phyloP scores from a whole-genome alignment of 2,113 vertebrate genomes.

The Python bivittatus region DNA sequence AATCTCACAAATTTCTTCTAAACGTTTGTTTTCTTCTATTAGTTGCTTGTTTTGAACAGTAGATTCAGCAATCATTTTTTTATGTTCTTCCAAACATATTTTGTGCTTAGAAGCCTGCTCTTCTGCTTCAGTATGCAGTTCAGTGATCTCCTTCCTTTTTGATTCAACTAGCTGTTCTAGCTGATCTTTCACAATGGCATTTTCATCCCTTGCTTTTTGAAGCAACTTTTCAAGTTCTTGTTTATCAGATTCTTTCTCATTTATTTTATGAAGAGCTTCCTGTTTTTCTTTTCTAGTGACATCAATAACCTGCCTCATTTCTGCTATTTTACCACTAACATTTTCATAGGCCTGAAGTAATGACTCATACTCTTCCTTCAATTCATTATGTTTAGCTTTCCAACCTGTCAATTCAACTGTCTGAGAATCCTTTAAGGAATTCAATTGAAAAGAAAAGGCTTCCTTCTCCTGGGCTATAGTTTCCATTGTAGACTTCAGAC shows the following conservation, averaged over 20 bases:
- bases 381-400: conserved; percentile 83
- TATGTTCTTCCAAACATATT: conserved; percentile 58
- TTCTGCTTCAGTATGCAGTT: conserved; percentile 74
- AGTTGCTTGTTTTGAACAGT: conserved; percentile 68
- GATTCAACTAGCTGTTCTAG: conserved; percentile 70
- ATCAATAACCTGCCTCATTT: conserved; percentile 85
- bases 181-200: conserved; percentile 68
- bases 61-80: conserved; percentile 60
- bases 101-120: conserved; percentile 64
- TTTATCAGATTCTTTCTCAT: conserved; percentile 71
- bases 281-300: conserved; percentile 79
- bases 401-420: conserved; percentile 85
- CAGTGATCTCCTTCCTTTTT: conserved; percentile 69
- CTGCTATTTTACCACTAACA: conserved; percentile 84
- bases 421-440: conserved; percentile 85
- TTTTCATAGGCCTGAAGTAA: conserved; percentile 87
- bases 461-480: conserved; percentile 87
- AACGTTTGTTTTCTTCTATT: conserved; percentile 67
- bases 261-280: conserved; percentile 73
- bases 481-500: conserved; percentile 86
- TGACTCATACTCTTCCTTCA: conserved; percentile 87
- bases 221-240: conserved; percentile 67
- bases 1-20: conserved; percentile 68
- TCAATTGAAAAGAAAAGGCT: conserved; percentile 86
- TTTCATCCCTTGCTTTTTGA: conserved; percentile 70